A percentile compares a stretch with the other conserved stretches of the same genome.
These are phyloP conservation scores for Dicerorhinus sumatrensis DNA, from an alignment of 2,113 vertebrate genomes.

Conservation along the genomic window DNA sequence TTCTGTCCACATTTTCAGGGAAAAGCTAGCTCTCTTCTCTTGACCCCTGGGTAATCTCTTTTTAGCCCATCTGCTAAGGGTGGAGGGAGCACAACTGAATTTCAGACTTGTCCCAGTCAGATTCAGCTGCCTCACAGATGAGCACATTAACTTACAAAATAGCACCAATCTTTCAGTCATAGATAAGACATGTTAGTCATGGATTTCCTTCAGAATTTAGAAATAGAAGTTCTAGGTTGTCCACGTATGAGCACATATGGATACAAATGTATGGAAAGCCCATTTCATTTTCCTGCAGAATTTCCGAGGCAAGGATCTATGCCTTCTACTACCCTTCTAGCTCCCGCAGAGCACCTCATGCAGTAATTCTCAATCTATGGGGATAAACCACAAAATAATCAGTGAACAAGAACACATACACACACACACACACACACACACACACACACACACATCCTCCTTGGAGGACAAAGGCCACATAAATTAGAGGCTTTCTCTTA, in stretches of 20 bases:
- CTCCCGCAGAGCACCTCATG: not conserved
- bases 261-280: not conserved
- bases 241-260: not conserved
- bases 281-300: constrained; percentile 26
- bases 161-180: not conserved
- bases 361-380: not conserved
- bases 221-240: not conserved
- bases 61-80: not conserved
- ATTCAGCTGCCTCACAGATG: not conserved
- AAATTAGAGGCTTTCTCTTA: not conserved
- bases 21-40: not conserved
- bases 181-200: not conserved
- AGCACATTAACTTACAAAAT: not conserved
- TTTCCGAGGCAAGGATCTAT: not conserved
- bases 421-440: not conserved
- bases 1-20: not conserved
- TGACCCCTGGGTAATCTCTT: not conserved
- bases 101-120: not conserved
- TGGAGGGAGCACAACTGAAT: not conserved
- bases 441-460: not conserved
- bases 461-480: not conserved
- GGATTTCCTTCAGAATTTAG: constrained; percentile 26
- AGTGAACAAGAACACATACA: not conserved
- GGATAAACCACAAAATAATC: not conserved
- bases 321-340: not conserved